phyloP scores from a whole-genome alignment of 1,140 invertebrate genomes.

The Megalopta genalis region DNA sequence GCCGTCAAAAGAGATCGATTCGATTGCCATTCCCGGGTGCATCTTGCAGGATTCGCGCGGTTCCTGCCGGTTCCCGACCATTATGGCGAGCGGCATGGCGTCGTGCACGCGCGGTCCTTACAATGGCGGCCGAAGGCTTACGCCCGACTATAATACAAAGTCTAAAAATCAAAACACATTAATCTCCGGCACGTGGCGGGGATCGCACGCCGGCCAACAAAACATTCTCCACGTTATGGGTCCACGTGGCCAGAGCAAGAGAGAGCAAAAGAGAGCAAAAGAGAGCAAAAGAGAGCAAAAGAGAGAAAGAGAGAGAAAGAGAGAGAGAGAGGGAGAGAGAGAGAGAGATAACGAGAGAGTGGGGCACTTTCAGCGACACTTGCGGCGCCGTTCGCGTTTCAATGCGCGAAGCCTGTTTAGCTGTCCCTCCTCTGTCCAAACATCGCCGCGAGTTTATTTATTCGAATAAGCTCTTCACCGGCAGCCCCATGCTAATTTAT shows the following conservation, averaged over 20 bases:
- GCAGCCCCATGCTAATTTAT: constrained; percentile 17
- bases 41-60: constrained; percentile 38
- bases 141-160: constrained; percentile 72
- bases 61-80: constrained; percentile 37
- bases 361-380: constrained; percentile 38
- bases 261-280: not conserved
- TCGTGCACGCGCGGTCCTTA: constrained; percentile 59
- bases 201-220: constrained; percentile 72
- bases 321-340: too few relatives aligned
- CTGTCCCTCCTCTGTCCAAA: not conserved
- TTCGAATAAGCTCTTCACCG: not conserved
- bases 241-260: constrained; percentile 43
- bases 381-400: constrained; percentile 54
- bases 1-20: constrained; percentile 50
- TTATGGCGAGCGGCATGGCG: constrained; percentile 34
- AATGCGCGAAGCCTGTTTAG: constrained; percentile 47
- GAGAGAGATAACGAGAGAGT: not conserved
- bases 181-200: constrained; percentile 78
- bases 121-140: constrained; percentile 70
- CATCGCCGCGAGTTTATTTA: constrained; percentile 24
- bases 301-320: too few relatives aligned
- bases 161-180: constrained; percentile 81
- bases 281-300: too few relatives aligned
- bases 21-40: constrained; percentile 31
- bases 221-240: constrained; percentile 52